Conservation (phyloP, 2,797 vertebrate species). For the Lithobates sylvaticus region DNA sequence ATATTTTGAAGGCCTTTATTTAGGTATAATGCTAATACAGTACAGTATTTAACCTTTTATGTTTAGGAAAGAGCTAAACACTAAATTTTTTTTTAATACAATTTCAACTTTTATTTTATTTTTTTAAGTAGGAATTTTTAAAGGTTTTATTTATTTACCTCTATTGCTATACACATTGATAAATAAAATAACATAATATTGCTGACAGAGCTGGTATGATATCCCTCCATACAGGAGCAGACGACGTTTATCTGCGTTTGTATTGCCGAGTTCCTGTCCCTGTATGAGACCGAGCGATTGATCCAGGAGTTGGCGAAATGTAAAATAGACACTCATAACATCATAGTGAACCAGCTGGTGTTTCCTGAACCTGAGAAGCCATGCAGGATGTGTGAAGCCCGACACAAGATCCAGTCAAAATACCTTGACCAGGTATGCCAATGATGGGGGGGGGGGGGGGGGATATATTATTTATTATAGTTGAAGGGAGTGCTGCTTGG, state of each 20-base stretch:
- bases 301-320: slow-evolving; percentile 97
- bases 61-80: too few relatives aligned
- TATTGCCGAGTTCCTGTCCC: slow-evolving; percentile 93
- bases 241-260: slow-evolving; percentile 96
- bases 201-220: neutral
- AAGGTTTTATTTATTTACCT: too few relatives aligned
- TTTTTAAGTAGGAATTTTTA: too few relatives aligned
- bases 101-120: too few relatives aligned
- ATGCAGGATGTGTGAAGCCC: slow-evolving; percentile 94
- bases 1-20: too few relatives aligned
- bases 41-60: too few relatives aligned
- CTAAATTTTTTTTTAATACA: too few relatives aligned
- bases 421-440: slow-evolving; percentile 91
- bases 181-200: neutral
- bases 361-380: slow-evolving; percentile 88
- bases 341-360: slow-evolving; percentile 94
- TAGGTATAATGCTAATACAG: too few relatives aligned
- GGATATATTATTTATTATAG: too few relatives aligned
- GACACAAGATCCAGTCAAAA: slow-evolving; percentile 97
- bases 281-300: slow-evolving; percentile 93
- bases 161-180: neutral
- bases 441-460: neutral
- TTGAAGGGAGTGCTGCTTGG: too few relatives aligned
- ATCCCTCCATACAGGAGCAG: slow-evolving; percentile 81
- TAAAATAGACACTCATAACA: slow-evolving; percentile 94